Percentiles rank a stretch among this genome's conserved stretches.
Conservation (phyloP, 2,797 vertebrate species). For the Pelobates cultripes region DNA sequence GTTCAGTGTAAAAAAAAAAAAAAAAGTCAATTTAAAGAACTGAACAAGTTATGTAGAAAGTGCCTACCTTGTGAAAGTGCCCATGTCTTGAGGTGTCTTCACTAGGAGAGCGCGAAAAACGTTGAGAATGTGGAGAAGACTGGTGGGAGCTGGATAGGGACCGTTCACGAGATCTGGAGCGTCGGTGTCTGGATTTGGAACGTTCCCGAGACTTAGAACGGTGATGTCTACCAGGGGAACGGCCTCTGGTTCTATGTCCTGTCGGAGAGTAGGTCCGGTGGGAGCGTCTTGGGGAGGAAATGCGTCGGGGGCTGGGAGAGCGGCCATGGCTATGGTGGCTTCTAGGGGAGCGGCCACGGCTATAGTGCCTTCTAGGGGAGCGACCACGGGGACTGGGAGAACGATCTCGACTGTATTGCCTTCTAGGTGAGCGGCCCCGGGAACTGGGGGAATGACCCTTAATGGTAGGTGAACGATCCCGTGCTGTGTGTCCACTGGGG, state of each 20-base stretch:
- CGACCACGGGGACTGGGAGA: not conserved
- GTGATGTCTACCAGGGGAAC: not conserved
- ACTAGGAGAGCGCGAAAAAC: not conserved
- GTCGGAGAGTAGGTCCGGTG: not conserved
- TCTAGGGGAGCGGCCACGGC: not conserved
- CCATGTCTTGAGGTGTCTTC: not conserved
- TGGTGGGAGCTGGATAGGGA: not conserved
- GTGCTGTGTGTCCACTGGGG: no score
- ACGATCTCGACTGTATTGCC: not conserved
- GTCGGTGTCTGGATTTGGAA: not conserved
- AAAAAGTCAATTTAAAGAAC: no score
- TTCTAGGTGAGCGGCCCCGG: no score
- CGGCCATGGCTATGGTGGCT: no score
- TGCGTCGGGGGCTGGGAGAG: no score
- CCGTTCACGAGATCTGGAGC: not conserved
- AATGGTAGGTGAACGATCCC: no score
- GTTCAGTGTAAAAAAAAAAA: no score
- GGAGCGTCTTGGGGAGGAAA: not conserved
- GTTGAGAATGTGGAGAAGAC: no score
- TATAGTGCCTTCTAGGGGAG: no score
- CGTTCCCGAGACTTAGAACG: not conserved
- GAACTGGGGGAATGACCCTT: no score
- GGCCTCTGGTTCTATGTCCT: not conserved
- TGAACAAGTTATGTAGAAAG: no score
- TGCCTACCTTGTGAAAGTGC: not conserved